Base-by-base conservation (phyloP, 2,113 vertebrate genomes). In the Fukomys damarensis region DNA sequence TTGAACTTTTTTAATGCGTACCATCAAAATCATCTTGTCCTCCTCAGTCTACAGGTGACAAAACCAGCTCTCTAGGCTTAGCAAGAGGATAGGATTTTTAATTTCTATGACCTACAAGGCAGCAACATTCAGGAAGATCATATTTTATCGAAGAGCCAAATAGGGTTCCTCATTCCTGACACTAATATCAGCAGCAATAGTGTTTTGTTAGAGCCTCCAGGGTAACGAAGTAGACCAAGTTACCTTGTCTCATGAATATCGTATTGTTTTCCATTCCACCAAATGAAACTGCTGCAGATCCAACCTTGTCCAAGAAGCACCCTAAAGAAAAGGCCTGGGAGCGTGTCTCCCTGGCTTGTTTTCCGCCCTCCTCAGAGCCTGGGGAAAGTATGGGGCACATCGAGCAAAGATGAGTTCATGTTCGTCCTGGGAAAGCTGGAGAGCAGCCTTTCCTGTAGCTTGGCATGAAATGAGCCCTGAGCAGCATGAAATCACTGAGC, bases 401-500 rank as follows among this genome's bases (percentile, higher is more conserved):
- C 6, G 0, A 1, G 82, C 89, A 95, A 70, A 46, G 74, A 89
- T 96, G 79, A 96, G 91, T 59, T 79, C 52, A 94, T 76, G 10
- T 80, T 81, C 82, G 86, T 92, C 82, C 61, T 97, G 96, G 97
- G 97, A 97, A 96, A 93, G 89, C 28, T 49, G 63, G 24, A 68
- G 28, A 35, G 0, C 0, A 0, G 82, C 1, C 93, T 96, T 95
- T 94, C 82, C 96, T 95, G 93, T 84, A 89, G 84, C 72, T 81
- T 80, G 19, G 93, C 94, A 83, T 94, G 97, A 98, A 96, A 94
- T 98, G 97, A 95, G 84, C 83, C 95, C 12, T 92, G 89, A 98
- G 96, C 92, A 76, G 84, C 97, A 43, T 97, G 96, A 97, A 97
- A 97, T 97, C 95, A 58, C 96, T 84, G 96, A 72, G 89, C 96